Base-by-base conservation (phyloP, 2,888 invertebrate species). In the Cryptosula pallasiana region DNA sequence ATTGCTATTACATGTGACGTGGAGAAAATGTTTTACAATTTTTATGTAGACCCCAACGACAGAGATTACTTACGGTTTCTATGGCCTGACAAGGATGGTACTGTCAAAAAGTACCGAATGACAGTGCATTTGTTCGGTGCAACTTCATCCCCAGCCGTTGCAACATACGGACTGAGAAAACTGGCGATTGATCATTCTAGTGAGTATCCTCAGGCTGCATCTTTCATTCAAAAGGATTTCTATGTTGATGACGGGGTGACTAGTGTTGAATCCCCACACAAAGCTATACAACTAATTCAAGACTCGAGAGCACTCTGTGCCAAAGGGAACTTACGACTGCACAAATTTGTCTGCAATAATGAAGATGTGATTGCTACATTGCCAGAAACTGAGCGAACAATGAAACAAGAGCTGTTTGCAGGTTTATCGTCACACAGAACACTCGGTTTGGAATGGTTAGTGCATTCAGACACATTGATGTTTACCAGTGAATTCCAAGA, bases 161-260 rank as follows among this genome's bases (percentile, higher is more conserved):
- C 75, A 2, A 74, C 75, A 34, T 75, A 70, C 73, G 75, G 72
- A 0, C 35, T 75, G 16, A 74, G 72, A 27, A 69, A 75, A 36
- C n/a, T 72, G 0, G 74, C 74, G 9, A 63, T 16, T 9, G 32
- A 35, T 32, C 13, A 63, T 32, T 16, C 29, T 2, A 5, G 3
- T 13, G 32, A 25, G 9, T 32, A 27, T 27, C 3, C 20, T 2
- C 5, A 2, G 27, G 72, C 69, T n/a, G 71, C 72, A 25, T 57
- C 75, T 13, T 76, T 76, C 35, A 25, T 77, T 9, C 25, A 71
- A 25, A 35, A 70, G 1, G 70, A 76, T 55, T 77, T 77, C 55
- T 77, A 76, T 69, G 76, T 77, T 1, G 77, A 77, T 63, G 76
- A 77, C 69, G 76, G 76, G 0, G 27, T 77, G 1, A 69, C 63